Evolutionary conservation across 2,113 vertebrate genomes (phyloP).

Genomic region (Origma solitaria): DNA sequence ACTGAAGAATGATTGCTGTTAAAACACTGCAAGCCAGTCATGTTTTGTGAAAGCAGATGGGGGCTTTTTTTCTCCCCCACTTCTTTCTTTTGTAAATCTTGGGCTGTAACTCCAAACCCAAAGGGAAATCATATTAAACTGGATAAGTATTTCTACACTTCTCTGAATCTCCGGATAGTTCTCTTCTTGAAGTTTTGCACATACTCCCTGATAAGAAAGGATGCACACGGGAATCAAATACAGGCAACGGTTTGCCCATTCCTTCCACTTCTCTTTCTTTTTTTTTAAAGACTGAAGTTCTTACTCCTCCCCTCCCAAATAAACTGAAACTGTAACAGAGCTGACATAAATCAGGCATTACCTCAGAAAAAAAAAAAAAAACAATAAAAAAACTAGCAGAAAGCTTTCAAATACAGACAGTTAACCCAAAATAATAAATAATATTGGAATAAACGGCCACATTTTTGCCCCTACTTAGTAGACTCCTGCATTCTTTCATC

Average conservation of each 20-base stretch:
- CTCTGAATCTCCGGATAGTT: neutral
- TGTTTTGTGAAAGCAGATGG: slow-evolving; percentile 16
- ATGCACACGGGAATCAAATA: neutral
- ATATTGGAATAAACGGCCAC: neutral
- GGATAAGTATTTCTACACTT: neutral
- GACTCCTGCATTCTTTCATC: neutral
- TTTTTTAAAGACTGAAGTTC: neutral
- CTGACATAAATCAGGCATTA: neutral
- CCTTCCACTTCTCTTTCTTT: neutral
- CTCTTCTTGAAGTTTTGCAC: neutral
- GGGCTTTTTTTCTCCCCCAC: neutral
- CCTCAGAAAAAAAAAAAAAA: neutral
- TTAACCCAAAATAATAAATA: neutral
- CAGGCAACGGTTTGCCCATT: neutral
- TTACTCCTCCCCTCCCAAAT: neutral
- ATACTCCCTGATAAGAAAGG: neutral
- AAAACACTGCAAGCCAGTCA: slow-evolving; percentile 15
- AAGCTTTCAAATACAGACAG: neutral
- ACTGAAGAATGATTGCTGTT: slow-evolving; percentile 2
- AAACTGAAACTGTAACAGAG: neutral
- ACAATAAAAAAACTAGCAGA: neutral
- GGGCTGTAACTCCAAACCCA: neutral
- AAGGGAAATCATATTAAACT: neutral
- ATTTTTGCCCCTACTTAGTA: neutral
- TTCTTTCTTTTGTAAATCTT: neutral